Evolutionary conservation across 1,140 invertebrate species (phyloP), one percentile per base, ranked within the genome.

Genomic region (Lerema accius): DNA sequence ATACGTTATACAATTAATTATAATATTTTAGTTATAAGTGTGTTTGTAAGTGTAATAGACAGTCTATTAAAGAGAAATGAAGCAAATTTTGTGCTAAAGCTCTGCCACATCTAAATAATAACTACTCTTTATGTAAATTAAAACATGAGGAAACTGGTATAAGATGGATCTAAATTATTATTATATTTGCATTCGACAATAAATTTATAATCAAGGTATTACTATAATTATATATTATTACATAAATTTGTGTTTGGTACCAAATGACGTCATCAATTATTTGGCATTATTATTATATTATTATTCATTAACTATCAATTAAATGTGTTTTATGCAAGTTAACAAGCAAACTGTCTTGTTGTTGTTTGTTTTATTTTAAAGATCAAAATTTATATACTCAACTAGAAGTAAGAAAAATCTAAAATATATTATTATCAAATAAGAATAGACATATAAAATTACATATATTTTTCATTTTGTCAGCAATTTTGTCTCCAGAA

Each of bases 351-450:
- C n/a, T n/a, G n/a, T n/a, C n/a, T n/a, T n/a, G n/a, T n/a, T n/a
- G n/a, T n/a, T n/a, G n/a, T n/a, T n/a, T n/a, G 42, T 65, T 69
- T 75, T 59, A 66, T 65, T 69, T 72, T 72, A 73, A 81, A 71
- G 82, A 84, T 82, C 82, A 86, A 86, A 82, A 75, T 65, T 67
- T 78, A 70, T 84, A 86, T 86, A 86, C 84, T 86, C 84, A 83
- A 58, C 74, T 84, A 82, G 76, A 48, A 26, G 3, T 13, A 48
- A 26, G 11, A 11, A n/a, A n/a, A n/a, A n/a, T n/a, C n/a, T n/a
- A n/a, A n/a, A n/a, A n/a, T n/a, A n/a, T n/a, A n/a, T n/a, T n/a
- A n/a, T n/a, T n/a, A n/a, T n/a, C n/a, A n/a, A n/a, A n/a, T n/a
- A n/a, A n/a, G n/a, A n/a, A n/a, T n/a, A n/a, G n/a, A n/a, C n/a